A percentile compares a stretch with the other conserved stretches of the same genome.
These are phyloP conservation scores for Empis livida DNA, from an alignment of 2,888 invertebrate species.

Conservation along the genomic window DNA sequence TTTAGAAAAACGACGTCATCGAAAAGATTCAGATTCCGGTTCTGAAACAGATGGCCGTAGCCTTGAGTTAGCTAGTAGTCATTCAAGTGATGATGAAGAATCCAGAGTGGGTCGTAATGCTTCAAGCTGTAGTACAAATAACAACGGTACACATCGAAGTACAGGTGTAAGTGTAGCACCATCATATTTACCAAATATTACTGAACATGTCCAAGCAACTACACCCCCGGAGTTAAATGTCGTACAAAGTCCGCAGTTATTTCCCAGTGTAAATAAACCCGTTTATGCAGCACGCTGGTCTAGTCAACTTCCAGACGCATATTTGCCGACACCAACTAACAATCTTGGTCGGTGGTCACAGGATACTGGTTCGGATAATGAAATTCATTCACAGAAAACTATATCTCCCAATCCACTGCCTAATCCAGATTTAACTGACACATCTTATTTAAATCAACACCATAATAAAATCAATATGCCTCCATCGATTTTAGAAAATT, in stretches of 20 bases:
- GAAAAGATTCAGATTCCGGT: conserved; percentile 65
- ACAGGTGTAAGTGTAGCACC: conserved; percentile 35
- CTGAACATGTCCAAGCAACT: conserved; percentile 44
- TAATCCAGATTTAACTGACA: conserved; percentile 65
- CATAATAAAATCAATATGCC: conserved; percentile 39
- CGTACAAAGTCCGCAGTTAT: conserved; percentile 53
- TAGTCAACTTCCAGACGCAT: conserved; percentile 51
- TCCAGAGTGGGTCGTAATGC: conserved; percentile 33
- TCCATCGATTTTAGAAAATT: conserved; percentile 45
- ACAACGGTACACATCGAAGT: conserved; percentile 36
- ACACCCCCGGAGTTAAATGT: conserved; percentile 49
- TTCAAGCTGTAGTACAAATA: conserved; percentile 16
- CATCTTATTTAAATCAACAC: conserved; percentile 41
- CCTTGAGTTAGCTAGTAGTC: conserved; percentile 86
- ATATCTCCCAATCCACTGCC: conserved; percentile 57
- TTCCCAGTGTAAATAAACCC: conserved; percentile 49
- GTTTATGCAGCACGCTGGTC: conserved; percentile 55
- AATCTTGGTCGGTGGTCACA: conserved; percentile 58
- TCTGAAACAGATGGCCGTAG: conserved; percentile 69
- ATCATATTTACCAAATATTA: conserved; percentile 49
- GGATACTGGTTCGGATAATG: conserved; percentile 65
- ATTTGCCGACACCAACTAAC: conserved; percentile 40
- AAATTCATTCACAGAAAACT: conserved; percentile 45
- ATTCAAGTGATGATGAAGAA: conserved; percentile 84
- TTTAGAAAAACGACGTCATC: conserved; percentile 21